These are phyloP conservation scores for Drosophila mojavensis DNA, from an alignment of 1,140 invertebrate genomes.

Conservation along the genomic window DNA sequence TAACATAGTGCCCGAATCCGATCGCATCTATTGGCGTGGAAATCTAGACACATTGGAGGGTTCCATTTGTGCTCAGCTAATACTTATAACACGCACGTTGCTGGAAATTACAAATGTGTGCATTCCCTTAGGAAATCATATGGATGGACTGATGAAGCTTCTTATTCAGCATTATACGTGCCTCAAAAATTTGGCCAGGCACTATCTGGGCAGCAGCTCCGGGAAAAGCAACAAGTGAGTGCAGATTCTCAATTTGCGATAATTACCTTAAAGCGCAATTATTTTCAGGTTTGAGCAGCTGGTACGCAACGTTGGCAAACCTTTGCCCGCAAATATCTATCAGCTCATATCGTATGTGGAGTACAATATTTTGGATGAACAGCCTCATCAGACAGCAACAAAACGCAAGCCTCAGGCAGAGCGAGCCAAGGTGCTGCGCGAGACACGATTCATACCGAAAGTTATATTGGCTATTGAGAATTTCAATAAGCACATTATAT, in stretches of 20 bases:
- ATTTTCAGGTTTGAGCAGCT: conserved; percentile 85
- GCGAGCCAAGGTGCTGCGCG: conserved; percentile 86
- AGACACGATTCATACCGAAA: conserved; percentile 86
- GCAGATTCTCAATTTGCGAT: not conserved
- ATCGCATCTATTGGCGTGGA: conserved; percentile 65
- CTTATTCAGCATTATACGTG: conserved; percentile 74
- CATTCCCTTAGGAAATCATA: conserved; percentile 64
- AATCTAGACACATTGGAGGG: conserved; percentile 67
- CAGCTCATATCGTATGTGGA: conserved; percentile 86
- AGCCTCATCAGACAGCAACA: conserved; percentile 47
- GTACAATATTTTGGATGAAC: conserved; percentile 83
- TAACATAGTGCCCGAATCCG: conserved; percentile 69
- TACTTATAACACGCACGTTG: conserved; percentile 70
- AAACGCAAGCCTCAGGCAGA: conserved; percentile 81
- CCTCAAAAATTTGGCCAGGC: conserved; percentile 73
- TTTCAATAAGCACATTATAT: conserved; percentile 86
- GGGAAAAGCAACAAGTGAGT: conserved; percentile 67
- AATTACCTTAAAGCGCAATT: not conserved
- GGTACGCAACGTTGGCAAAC: conserved; percentile 85
- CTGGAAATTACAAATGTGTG: conserved; percentile 67
- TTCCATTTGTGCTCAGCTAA: conserved; percentile 73
- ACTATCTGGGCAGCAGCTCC: conserved; percentile 57
- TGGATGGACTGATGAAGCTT: conserved; percentile 71
- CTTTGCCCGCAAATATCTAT: conserved; percentile 85
- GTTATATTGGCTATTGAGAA: conserved; percentile 86